A percentile compares a stretch with the other conserved stretches of the same genome.
Evolutionary conservation across 2,797 vertebrate genomes (phyloP).

Genomic region (Amblyraja radiata): DNA sequence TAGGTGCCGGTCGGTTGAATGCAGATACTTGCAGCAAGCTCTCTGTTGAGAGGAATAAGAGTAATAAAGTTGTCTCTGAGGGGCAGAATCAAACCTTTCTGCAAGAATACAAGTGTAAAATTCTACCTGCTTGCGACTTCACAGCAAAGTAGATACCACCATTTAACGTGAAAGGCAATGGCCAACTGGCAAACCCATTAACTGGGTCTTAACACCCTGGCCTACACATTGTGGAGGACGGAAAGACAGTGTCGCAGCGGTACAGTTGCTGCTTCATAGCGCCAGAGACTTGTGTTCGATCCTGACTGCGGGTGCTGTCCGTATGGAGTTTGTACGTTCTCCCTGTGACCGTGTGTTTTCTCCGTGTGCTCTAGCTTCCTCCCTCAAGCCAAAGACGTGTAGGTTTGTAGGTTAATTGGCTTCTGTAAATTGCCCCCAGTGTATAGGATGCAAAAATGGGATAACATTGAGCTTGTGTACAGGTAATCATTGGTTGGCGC

Average conservation of each 20-base stretch:
- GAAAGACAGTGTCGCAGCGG: not conserved
- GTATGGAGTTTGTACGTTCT: too few relatives aligned
- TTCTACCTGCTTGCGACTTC: not conserved
- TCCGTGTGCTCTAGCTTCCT: too few relatives aligned
- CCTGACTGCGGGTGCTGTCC: too few relatives aligned
- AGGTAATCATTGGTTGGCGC: too few relatives aligned
- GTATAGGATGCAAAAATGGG: too few relatives aligned
- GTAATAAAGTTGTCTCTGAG: conserved; percentile 25
- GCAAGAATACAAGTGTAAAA: conserved; percentile 33
- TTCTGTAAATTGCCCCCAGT: too few relatives aligned
- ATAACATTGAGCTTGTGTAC: too few relatives aligned
- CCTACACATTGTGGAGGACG: not conserved
- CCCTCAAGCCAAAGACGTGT: too few relatives aligned
- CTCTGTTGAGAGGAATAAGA: conserved; percentile 17
- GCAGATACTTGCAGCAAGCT: not conserved
- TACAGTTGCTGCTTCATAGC: too few relatives aligned
- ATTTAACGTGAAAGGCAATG: conserved; percentile 9
- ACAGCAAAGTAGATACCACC: conserved; percentile 8
- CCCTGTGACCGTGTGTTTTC: too few relatives aligned
- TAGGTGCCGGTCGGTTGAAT: conserved; percentile 18
- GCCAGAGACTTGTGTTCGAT: too few relatives aligned
- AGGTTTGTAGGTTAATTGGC: too few relatives aligned
- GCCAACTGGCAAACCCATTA: not conserved
- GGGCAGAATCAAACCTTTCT: conserved; percentile 15
- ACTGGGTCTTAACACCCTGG: not conserved